Percentiles rank a stretch among this genome's conserved stretches.
phyloP scores from a whole-genome alignment of 2,113 vertebrate genomes.

The Bubo bubo region DNA sequence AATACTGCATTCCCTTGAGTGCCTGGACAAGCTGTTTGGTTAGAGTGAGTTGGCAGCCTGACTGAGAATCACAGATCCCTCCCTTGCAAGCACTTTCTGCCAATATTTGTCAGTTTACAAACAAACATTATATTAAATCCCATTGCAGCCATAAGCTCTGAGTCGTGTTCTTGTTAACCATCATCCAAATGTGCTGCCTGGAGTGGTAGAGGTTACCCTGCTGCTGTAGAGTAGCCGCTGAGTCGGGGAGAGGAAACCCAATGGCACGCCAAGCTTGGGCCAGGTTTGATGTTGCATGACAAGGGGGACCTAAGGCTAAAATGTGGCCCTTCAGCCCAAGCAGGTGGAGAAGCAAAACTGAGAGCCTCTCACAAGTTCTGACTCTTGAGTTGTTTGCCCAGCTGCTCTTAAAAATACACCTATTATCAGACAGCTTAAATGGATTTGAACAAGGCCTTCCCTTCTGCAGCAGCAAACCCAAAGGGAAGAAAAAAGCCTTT shows the following conservation, averaged over 20 bases:
- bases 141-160: not conserved
- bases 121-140: not conserved
- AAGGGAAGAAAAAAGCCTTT: not conserved
- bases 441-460: not conserved
- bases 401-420: not conserved
- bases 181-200: rapidly evolving
- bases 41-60: not conserved
- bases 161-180: not conserved
- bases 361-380: not conserved
- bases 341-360: not conserved
- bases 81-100: not conserved
- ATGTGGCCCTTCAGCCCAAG: not conserved
- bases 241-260: not conserved
- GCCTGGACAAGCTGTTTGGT: not conserved
- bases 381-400: not conserved
- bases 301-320: not conserved
- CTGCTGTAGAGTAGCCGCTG: not conserved
- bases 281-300: not conserved
- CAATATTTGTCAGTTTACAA: not conserved
- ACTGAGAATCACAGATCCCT: not conserved
- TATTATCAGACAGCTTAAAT: not conserved
- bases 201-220: not conserved
- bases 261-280: rapidly evolving
- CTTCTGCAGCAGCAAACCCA: rapidly evolving
- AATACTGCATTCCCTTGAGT: not conserved